phyloP scores from a whole-genome alignment of 2,113 vertebrate species.

The Theristicus caerulescens region DNA sequence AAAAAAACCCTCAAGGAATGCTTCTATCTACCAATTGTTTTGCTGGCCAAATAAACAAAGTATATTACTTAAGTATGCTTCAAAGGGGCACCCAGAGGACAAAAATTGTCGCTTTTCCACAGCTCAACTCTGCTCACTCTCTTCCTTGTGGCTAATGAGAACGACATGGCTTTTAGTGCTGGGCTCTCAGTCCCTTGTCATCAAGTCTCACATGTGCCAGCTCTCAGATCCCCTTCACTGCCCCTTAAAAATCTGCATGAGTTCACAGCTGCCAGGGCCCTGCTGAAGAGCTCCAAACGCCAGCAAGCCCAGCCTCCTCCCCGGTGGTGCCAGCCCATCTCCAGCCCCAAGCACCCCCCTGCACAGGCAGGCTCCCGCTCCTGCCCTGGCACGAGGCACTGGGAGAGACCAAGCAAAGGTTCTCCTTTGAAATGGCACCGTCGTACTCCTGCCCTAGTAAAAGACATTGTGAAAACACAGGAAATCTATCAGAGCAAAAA shows the following conservation, averaged over 20 bases:
- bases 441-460: neutral
- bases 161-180: neutral
- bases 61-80: neutral
- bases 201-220: fast-evolving
- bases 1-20: neutral
- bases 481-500: neutral
- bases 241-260: neutral
- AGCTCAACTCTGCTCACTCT: neutral
- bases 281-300: fast-evolving
- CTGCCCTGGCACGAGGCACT: fast-evolving
- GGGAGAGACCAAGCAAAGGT: neutral
- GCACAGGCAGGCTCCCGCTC: neutral
- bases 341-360: neutral
- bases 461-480: neutral
- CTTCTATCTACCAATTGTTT: neutral
- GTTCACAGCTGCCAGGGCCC: neutral
- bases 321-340: neutral
- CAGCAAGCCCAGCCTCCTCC: neutral
- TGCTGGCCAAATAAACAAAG: neutral
- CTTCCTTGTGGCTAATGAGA: neutral
- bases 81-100: neutral
- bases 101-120: neutral
- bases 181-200: neutral
- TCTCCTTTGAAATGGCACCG: neutral
- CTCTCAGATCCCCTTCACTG: neutral